Conservation (phyloP, 2,888 invertebrate species). For the Scaptomyza tumidula region DNA sequence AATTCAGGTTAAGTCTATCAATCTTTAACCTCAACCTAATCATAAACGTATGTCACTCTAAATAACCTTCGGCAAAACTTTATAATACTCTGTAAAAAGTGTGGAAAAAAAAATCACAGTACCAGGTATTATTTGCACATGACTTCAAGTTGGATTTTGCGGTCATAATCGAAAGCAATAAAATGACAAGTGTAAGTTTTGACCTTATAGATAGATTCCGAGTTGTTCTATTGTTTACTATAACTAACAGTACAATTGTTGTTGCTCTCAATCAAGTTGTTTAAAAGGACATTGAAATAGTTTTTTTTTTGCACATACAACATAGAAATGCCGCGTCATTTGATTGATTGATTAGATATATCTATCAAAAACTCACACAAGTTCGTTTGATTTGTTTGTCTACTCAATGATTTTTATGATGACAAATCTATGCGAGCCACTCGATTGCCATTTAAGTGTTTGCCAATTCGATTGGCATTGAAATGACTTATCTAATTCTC, state of each 20-base stretch:
- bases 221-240: conserved; percentile 32
- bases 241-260: conserved; percentile 62
- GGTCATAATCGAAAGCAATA: conserved; percentile 61
- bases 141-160: conserved; percentile 62
- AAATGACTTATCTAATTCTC: conserved; percentile 40
- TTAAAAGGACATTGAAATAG: conserved; percentile 75
- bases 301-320: conserved; percentile 52
- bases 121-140: conserved; percentile 61
- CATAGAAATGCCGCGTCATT: conserved; percentile 56
- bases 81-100: conserved; percentile 30
- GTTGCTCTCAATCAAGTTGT: conserved; percentile 8
- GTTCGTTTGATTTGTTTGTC: conserved; percentile 26
- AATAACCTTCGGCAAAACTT: conserved; percentile 45
- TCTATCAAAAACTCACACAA: conserved; percentile 18
- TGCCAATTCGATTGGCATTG: conserved; percentile 53
- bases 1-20: conserved; percentile 19
- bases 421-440: conserved; percentile 39
- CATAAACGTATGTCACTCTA: conserved; percentile 18
- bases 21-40: conserved; percentile 45
- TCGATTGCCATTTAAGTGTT: conserved; percentile 26
- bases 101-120: conserved; percentile 48
- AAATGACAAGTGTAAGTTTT: conserved; percentile 61
- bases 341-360: conserved; percentile 70
- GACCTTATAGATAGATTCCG: conserved; percentile 58
- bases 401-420: conserved; percentile 55